Percentiles rank a stretch among this genome's conserved stretches.
phyloP scores from a whole-genome alignment of 2,888 invertebrate genomes.

The Nephrotoma guestfalica region DNA sequence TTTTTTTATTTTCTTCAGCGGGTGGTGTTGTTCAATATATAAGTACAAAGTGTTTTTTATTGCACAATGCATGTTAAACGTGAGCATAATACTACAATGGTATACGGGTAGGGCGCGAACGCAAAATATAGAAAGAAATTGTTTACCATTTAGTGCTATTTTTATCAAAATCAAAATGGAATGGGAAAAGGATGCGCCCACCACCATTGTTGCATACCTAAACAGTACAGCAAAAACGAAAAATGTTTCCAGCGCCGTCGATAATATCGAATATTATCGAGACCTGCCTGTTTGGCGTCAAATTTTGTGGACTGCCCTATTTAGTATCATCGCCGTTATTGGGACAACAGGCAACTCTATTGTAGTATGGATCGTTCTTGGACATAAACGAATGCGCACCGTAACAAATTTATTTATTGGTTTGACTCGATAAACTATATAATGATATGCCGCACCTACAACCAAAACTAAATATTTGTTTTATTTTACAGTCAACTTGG shows the following conservation, averaged over 20 bases:
- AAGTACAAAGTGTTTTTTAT: no score
- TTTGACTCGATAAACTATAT: neutral
- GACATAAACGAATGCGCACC: neutral
- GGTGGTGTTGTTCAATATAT: neutral
- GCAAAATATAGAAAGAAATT: no score
- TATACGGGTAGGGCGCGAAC: no score
- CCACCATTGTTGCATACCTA: neutral
- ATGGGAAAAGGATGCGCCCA: neutral
- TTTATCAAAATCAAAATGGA: neutral
- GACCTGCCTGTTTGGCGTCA: neutral
- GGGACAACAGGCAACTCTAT: neutral
- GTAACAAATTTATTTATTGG: neutral
- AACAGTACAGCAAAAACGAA: neutral
- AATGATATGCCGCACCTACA: neutral
- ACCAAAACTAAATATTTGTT: neutral
- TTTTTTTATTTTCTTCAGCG: no score
- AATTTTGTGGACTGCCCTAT: neutral
- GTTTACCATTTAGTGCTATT: no score
- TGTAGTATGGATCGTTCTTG: neutral
- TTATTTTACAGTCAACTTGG: neutral
- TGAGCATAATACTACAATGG: no score
- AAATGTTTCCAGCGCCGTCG: neutral
- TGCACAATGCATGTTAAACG: no score
- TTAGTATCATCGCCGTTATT: neutral
- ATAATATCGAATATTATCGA: neutral